These are phyloP conservation scores for Lamellibrachia luymesi DNA, from an alignment of 1,140 invertebrate species.

Conservation along the genomic window DNA sequence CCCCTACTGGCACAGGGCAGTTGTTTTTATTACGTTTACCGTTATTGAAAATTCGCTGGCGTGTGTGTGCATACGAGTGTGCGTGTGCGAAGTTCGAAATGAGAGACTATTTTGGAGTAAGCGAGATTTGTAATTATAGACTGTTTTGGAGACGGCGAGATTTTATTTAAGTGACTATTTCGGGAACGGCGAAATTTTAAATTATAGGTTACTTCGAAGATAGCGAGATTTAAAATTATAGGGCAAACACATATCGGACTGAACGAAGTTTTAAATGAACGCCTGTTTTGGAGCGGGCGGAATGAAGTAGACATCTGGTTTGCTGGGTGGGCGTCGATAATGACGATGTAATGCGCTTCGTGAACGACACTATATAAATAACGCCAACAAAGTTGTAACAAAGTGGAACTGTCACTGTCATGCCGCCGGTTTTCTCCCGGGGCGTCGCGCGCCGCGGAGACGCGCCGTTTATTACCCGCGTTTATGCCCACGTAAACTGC, in stretches of 20 bases:
- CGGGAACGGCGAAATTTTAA: neutral
- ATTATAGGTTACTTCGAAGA: neutral
- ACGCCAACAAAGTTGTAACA: neutral
- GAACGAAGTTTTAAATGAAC: neutral
- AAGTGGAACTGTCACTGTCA: neutral
- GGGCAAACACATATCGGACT: neutral
- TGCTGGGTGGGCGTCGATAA: neutral
- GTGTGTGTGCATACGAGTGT: no score
- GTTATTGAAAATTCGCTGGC: neutral
- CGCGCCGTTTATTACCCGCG: neutral
- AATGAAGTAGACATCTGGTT: neutral
- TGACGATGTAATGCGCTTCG: neutral
- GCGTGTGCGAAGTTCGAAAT: neutral
- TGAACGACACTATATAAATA: neutral
- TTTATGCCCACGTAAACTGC: neutral
- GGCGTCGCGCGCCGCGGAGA: neutral
- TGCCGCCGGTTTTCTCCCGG: no score
- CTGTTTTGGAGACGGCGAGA: neutral
- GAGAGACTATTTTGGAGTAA: neutral
- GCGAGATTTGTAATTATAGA: neutral
- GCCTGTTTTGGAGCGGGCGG: neutral
- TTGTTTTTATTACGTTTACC: neutral
- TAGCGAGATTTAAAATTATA: neutral
- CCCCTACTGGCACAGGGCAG: neutral
- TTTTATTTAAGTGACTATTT: neutral